Evolutionary conservation across 1,140 invertebrate species (phyloP).

Genomic region (Dendrolimus kikuchii): DNA sequence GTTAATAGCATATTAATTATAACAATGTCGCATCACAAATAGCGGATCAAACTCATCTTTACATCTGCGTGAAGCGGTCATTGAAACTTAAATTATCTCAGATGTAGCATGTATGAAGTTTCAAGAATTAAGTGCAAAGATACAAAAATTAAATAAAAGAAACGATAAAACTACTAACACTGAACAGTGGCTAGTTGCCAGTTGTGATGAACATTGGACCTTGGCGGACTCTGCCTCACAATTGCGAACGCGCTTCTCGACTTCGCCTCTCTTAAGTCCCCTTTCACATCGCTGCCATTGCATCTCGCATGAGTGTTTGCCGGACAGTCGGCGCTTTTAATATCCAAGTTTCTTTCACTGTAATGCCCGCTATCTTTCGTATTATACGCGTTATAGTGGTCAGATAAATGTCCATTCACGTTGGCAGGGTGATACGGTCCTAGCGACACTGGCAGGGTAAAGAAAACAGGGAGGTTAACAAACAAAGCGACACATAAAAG

Average conservation of each 20-base stretch:
- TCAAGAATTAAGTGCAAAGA: conserved; percentile 27
- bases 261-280: conserved; percentile 52
- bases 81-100: no score
- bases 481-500: conserved; percentile 41
- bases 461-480: conserved; percentile 52
- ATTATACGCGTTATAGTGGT: conserved; percentile 76
- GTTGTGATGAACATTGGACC: conserved; percentile 74
- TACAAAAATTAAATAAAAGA: conserved; percentile 33
- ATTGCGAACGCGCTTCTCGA: conserved; percentile 67
- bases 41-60: no score
- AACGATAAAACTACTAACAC: conserved; percentile 73
- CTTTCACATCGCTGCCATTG: conserved; percentile 49
- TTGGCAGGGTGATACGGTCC: conserved; percentile 60
- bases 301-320: conserved; percentile 64
- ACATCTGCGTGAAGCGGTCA: no score
- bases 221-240: conserved; percentile 62
- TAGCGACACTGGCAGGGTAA: conserved; percentile 56
- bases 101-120: background rate
- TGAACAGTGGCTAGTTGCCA: conserved; percentile 77
- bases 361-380: conserved; percentile 63
- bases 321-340: conserved; percentile 53
- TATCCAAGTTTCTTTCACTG: conserved; percentile 57
- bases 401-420: conserved; percentile 59
- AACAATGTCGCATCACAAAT: no score
- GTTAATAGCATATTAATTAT: no score